Percentiles rank a stretch among this genome's conserved stretches.
phyloP scores from a whole-genome alignment of 64 coral and sea anemone species.

The Catalaphyllia jardinei region DNA sequence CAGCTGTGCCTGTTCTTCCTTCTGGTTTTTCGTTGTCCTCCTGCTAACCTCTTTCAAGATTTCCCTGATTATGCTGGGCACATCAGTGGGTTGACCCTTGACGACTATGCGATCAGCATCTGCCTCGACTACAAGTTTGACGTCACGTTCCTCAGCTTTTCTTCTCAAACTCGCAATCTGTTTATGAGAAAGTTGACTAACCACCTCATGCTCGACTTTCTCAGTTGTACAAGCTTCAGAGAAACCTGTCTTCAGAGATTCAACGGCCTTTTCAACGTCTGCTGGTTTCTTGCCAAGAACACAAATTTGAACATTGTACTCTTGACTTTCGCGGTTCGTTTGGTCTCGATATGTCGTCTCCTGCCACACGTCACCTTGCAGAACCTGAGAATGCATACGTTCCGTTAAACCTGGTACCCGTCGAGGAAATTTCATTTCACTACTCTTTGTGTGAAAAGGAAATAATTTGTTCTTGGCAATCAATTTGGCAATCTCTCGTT shows the following conservation, averaged over 20 bases:
- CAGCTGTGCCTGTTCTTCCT: conserved; percentile 2
- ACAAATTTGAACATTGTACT: conserved; percentile 11
- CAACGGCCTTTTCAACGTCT: conserved; percentile 10
- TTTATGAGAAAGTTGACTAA: conserved; percentile 23
- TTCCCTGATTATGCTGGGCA: conserved; percentile 35
- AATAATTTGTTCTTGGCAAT: no score
- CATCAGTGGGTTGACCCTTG: conserved; percentile 49
- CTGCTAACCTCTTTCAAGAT: conserved; percentile 32
- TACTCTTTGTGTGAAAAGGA: no score
- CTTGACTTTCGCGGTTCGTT: neutral
- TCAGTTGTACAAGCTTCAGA: conserved; percentile 45
- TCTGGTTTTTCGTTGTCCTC: conserved; percentile 27
- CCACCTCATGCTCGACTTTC: conserved; percentile 12
- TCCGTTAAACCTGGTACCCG: neutral
- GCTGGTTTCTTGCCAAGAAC: conserved; percentile 27
- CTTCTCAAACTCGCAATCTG: conserved; percentile 23
- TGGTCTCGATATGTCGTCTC: no score
- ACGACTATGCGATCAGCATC: conserved; percentile 34
- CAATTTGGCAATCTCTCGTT: no score
- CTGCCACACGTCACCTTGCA: neutral
- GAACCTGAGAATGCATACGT: neutral
- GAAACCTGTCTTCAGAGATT: conserved; percentile 39
- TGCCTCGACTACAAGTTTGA: conserved; percentile 38
- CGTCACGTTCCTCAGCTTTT: conserved; percentile 52
- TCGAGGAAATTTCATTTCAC: no score